These are phyloP conservation scores for Microplitis mediator DNA, from an alignment of 1,140 invertebrate genomes.

Conservation along the genomic window DNA sequence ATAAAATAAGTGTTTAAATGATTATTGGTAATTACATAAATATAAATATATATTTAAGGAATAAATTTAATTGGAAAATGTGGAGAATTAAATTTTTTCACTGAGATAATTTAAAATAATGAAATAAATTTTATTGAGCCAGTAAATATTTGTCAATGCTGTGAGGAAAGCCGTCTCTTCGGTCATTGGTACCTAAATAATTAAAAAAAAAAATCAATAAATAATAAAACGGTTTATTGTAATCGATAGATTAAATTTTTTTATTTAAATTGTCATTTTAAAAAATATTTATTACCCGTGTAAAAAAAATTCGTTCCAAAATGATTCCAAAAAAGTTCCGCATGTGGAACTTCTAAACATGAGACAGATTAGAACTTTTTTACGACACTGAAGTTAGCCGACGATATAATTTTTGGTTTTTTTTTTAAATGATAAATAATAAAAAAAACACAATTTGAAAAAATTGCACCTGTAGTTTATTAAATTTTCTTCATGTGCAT, in stretches of 20 bases:
- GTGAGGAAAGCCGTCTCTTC: conserved; percentile 50
- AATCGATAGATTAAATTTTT: neutral
- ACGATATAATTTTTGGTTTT: too few species aligned
- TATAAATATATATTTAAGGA: conserved; percentile 1
- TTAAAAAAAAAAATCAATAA: conserved; percentile 5
- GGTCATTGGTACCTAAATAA: neutral
- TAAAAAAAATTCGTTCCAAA: too few species aligned
- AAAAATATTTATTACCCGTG: too few species aligned
- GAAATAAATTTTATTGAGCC: conserved; percentile 57
- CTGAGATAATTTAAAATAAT: conserved; percentile 47
- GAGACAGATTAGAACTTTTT: too few species aligned
- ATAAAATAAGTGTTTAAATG: conserved; percentile 11
- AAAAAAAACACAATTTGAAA: too few species aligned
- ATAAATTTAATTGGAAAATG: neutral
- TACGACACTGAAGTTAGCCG: too few species aligned
- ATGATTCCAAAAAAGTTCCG: too few species aligned
- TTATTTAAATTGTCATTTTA: neutral
- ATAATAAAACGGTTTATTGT: neutral
- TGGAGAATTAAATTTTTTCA: conserved; percentile 47
- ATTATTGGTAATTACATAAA: conserved; percentile 27
- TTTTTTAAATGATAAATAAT: too few species aligned
- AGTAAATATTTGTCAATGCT: conserved; percentile 57
- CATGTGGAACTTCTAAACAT: too few species aligned
- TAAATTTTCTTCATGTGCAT: too few species aligned
- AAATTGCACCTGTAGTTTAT: too few species aligned